Percentiles rank a stretch among this genome's conserved stretches.
Conservation (phyloP, 2,113 vertebrate species). For the Neomonachus schauinslandi region DNA sequence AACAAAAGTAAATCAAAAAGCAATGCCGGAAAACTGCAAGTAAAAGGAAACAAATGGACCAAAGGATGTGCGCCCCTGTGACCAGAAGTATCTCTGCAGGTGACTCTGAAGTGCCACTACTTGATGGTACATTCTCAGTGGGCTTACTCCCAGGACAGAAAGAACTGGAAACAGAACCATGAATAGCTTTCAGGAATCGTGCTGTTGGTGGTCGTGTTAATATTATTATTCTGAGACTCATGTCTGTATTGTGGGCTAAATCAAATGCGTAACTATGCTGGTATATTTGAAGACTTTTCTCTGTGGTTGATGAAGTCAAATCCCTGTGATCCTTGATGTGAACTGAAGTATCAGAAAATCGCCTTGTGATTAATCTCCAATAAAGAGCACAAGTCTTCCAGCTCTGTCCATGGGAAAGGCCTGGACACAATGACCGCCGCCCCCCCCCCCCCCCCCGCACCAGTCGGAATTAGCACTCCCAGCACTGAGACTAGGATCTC, state of each 20-base stretch:
- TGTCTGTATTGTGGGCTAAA: background rate
- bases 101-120: background rate
- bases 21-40: background rate
- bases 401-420: background rate
- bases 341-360: background rate
- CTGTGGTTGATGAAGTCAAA: background rate
- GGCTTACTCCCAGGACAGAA: background rate
- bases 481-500: background rate
- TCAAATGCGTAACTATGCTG: background rate
- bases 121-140: background rate
- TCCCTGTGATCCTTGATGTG: background rate
- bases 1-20: background rate
- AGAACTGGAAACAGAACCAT: background rate
- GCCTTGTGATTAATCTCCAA: background rate
- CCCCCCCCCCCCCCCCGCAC: accelerated
- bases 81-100: background rate
- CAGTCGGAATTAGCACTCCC: background rate
- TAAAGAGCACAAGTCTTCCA: background rate
- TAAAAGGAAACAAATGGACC: background rate
- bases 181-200: background rate
- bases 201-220: accelerated
- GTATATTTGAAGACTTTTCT: background rate
- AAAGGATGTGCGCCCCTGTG: background rate
- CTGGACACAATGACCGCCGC: background rate
- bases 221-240: background rate